Percentiles rank a stretch among this genome's conserved stretches.
These are phyloP conservation scores for Puma concolor DNA, from an alignment of 2,113 vertebrate genomes.

Conservation along the genomic window DNA sequence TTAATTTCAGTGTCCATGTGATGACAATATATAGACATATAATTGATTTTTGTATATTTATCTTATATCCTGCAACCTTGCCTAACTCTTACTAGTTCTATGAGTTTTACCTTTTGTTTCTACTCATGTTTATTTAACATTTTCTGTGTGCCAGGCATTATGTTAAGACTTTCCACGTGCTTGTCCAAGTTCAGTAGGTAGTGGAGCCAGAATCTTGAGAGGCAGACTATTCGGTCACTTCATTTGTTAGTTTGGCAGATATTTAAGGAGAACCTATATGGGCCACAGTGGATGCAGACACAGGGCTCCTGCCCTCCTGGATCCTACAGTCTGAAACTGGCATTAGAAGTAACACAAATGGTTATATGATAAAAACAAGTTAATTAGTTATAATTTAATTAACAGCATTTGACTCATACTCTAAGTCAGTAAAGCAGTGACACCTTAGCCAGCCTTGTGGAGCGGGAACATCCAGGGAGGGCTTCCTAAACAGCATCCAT, in stretches of 20 bases:
- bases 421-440: background rate
- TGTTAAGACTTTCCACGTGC: background rate
- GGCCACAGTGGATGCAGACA: background rate
- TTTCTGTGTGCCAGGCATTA: background rate
- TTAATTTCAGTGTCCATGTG: background rate
- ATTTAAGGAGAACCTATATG: background rate
- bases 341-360: background rate
- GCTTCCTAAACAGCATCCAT: fast-evolving
- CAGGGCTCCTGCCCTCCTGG: background rate
- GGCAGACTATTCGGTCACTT: fast-evolving
- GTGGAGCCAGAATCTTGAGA: background rate
- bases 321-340: background rate
- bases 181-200: background rate
- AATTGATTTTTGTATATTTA: background rate
- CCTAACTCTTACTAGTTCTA: background rate
- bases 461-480: too few species aligned
- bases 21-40: background rate
- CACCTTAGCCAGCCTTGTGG: fast-evolving
- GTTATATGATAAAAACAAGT: background rate
- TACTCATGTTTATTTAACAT: too few species aligned
- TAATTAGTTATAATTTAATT: background rate
- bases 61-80: background rate
- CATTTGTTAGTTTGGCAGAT: background rate
- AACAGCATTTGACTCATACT: background rate
- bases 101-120: background rate